Evolutionary conservation across 2,113 vertebrate species (phyloP), one percentile per base, ranked within the genome.

Genomic region (Poecile atricapillus): DNA sequence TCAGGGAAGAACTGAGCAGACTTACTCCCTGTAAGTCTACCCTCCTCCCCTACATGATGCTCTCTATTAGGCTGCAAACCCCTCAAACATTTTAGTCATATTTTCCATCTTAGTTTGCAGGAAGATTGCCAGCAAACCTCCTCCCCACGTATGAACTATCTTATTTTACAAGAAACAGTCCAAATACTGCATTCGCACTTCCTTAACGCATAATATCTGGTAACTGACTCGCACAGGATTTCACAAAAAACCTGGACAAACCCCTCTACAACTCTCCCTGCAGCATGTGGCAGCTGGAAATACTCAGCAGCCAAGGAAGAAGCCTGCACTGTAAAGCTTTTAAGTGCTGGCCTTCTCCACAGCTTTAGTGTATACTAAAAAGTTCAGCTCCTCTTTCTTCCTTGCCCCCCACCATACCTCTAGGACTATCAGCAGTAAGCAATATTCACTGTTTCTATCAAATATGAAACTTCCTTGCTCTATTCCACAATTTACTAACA

Each of bases 71-170:
- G 70, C 88, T 85, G 53, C 41, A 87, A 94, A 79, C 58, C 78
- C 73, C 73, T 94, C 68, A 81, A 92, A 92, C 69, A 94, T 92
- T 95, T 92, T 67, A 94, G 91, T 96, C 86, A 60, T 89, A 92
- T 93, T 97, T 97, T 96, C 93, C 94, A 92, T 92, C 86, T 92
- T 92, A 89, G 89, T 86, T 81, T 75, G 64, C 91, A 93, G 94
- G 86, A 94, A 81, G 47, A 49, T 64, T 92, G 94, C 95, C 91
- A 96, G 86, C 50, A 96, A 96, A 83, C 59, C 64, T 83, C 79
- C 76, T 90, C 70, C 78, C 58, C 56, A 46, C 59, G 33, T 7
- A 88, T 13, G 73, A 95, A 30, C 46, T 87, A 82, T 70, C 74
- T 91, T 65, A 82, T 84, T 95, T 89, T 91, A 94, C 49, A 89